Evolutionary conservation across 2,888 invertebrate species (phyloP).

Genomic region (Pollenia angustigena): DNA sequence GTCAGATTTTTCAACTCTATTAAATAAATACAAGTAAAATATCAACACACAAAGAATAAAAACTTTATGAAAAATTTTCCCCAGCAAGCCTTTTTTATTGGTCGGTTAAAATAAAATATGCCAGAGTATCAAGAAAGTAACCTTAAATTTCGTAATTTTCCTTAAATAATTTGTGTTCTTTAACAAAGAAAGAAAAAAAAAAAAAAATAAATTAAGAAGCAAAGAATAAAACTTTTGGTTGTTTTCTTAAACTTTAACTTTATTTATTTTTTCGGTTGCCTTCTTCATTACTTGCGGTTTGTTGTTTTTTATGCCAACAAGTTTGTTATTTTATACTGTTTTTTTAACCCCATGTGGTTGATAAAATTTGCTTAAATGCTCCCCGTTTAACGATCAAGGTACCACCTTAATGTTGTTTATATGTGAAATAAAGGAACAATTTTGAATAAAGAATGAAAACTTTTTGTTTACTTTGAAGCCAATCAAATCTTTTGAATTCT

Average conservation of each 20-base stretch:
- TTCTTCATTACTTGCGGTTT: constrained; percentile 55
- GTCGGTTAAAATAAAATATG: constrained; percentile 16
- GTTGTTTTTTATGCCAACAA: constrained; percentile 59
- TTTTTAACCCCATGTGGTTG: constrained; percentile 81
- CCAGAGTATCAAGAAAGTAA: constrained; percentile 25
- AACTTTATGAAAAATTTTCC: constrained; percentile 81
- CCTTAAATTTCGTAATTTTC: constrained; percentile 28
- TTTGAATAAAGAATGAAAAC: constrained; percentile 18
- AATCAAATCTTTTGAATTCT: constrained; percentile 57
- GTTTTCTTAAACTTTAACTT: constrained; percentile 54
- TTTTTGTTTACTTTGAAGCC: constrained; percentile 52
- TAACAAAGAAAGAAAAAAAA: not conserved
- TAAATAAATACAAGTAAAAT: constrained; percentile 13
- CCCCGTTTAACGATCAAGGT: constrained; percentile 74
- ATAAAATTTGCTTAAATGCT: constrained; percentile 81
- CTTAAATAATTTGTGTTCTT: constrained; percentile 11
- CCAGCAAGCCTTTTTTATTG: constrained; percentile 76
- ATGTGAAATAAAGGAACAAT: constrained; percentile 22
- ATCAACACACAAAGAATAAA: constrained; percentile 70
- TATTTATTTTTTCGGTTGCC: constrained; percentile 24
- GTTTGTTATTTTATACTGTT: constrained; percentile 39
- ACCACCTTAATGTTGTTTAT: constrained; percentile 49
- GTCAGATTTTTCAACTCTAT: constrained; percentile 22
- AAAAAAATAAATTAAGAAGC: no score
- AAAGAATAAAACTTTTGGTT: constrained; percentile 30